Conservation (phyloP, 2,113 vertebrate genomes). For the Takifugu flavidus region DNA sequence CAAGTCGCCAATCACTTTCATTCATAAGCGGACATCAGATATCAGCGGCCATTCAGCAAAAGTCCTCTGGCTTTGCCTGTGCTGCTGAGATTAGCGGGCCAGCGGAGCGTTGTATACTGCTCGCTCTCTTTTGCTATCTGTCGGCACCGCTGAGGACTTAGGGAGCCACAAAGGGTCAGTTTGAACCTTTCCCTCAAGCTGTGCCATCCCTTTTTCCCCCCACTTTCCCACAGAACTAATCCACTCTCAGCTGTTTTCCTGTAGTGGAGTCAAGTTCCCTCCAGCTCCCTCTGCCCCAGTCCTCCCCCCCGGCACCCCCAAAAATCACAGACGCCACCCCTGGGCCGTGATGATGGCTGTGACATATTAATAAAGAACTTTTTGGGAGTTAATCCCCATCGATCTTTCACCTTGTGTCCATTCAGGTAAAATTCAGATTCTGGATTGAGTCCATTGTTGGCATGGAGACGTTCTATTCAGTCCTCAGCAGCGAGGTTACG, state of each 20-base stretch:
- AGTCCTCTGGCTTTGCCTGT: slow-evolving; percentile 37
- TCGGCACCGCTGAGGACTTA: slow-evolving; percentile 55
- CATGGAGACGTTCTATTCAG: slow-evolving; percentile 60
- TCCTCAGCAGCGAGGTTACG: slow-evolving; percentile 66
- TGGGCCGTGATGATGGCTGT: slow-evolving; percentile 56
- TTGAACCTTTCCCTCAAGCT: slow-evolving; percentile 59
- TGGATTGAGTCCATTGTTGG: slow-evolving; percentile 65
- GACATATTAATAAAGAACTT: slow-evolving; percentile 63
- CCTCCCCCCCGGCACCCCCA: slow-evolving; percentile 26
- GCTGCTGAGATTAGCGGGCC: slow-evolving; percentile 55
- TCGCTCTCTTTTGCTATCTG: slow-evolving; percentile 53
- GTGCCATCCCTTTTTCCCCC: slow-evolving; percentile 30
- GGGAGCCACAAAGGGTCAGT: slow-evolving; percentile 66
- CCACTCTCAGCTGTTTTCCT: slow-evolving; percentile 73
- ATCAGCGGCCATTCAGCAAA: slow-evolving; percentile 53
- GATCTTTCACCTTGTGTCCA: slow-evolving; percentile 67
- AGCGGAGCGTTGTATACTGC: slow-evolving; percentile 32
- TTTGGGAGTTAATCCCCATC: slow-evolving; percentile 66
- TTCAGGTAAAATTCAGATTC: slow-evolving; percentile 27
- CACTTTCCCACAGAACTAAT: slow-evolving; percentile 75
- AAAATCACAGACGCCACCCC: slow-evolving; percentile 45
- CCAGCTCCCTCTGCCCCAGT: slow-evolving; percentile 9
- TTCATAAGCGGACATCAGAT: slow-evolving; percentile 57
- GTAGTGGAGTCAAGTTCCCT: slow-evolving; percentile 68
- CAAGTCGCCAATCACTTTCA: slow-evolving; percentile 42